phyloP scores from a whole-genome alignment of 2,888 invertebrate genomes.

The Orthosia gothica region DNA sequence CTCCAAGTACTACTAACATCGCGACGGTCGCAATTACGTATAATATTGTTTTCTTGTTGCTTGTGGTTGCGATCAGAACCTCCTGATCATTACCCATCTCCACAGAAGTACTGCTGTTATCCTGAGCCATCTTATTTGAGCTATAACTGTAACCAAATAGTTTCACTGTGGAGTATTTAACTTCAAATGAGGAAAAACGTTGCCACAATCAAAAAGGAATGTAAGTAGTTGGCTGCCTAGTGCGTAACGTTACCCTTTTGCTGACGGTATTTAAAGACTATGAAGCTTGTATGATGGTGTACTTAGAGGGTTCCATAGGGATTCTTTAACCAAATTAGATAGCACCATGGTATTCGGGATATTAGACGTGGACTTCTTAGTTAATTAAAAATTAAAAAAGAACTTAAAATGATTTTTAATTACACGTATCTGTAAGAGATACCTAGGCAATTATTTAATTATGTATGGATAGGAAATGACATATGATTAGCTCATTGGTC shows the following conservation, averaged over 20 bases:
- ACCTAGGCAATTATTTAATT: not conserved
- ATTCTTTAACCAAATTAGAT: no score
- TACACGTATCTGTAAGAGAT: no score
- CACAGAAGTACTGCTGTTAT: conserved; percentile 90
- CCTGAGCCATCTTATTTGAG: conserved; percentile 81
- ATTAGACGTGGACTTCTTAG: no score
- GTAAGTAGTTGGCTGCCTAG: not conserved
- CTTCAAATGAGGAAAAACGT: not conserved
- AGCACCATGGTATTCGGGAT: no score
- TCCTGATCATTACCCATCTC: conserved; percentile 91
- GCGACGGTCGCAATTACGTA: conserved; percentile 91
- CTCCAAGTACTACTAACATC: conserved; percentile 90
- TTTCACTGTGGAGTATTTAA: not conserved
- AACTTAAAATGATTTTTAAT: not conserved
- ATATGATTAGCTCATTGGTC: not conserved
- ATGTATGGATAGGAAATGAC: no score
- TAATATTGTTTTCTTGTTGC: conserved; percentile 89
- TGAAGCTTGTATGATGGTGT: no score
- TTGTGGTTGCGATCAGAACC: conserved; percentile 92
- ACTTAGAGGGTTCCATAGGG: no score
- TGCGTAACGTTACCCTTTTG: not conserved
- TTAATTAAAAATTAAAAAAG: no score
- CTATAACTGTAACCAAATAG: conserved; percentile 64
- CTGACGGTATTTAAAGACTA: not conserved
- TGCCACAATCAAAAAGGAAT: not conserved